These are phyloP conservation scores for Tragelaphus eurycerus DNA, from an alignment of 2,797 vertebrate species.

Conservation along the genomic window DNA sequence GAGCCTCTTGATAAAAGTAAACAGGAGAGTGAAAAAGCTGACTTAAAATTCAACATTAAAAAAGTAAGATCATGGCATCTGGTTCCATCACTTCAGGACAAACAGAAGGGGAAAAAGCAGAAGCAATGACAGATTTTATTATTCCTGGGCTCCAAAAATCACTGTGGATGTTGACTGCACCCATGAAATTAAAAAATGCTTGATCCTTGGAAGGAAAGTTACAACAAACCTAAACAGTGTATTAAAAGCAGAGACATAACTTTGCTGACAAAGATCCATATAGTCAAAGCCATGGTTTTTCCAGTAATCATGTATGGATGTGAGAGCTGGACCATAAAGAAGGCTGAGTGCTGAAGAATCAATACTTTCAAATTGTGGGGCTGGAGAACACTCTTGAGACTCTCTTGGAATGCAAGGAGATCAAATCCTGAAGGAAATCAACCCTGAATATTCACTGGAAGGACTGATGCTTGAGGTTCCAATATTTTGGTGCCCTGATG, in stretches of 20 bases:
- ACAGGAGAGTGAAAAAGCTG: neutral
- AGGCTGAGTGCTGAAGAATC: neutral
- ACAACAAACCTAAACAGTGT: neutral
- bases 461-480: neutral
- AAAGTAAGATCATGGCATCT: neutral
- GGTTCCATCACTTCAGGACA: neutral
- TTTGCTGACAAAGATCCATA: neutral
- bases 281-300: neutral
- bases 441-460: neutral
- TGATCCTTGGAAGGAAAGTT: neutral
- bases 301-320: neutral
- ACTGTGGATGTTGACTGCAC: neutral
- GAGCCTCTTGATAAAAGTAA: neutral
- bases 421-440: neutral
- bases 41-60: neutral
- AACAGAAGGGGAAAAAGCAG: neutral
- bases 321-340: neutral
- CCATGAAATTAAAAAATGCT: neutral
- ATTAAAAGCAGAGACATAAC: neutral
- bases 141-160: neutral
- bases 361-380: neutral
- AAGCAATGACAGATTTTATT: neutral
- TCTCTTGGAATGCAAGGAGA: neutral
- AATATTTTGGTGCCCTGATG: neutral
- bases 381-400: neutral